A percentile compares a stretch with the other conserved stretches of the same genome.
Evolutionary conservation across 2,888 invertebrate species (phyloP).

Genomic region (Catocala nupta): DNA sequence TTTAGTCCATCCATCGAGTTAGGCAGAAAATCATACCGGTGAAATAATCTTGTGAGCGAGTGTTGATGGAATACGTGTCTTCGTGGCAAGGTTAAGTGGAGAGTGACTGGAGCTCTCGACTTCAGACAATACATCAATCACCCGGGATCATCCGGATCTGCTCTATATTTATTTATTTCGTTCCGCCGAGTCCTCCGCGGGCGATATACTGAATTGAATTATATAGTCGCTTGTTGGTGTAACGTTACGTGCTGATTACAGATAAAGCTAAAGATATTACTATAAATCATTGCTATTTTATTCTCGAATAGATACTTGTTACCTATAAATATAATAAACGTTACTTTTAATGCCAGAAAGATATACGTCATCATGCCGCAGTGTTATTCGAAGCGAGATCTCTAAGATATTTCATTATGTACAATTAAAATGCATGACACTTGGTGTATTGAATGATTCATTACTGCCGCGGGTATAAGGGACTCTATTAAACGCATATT

Average conservation of each 20-base stretch:
- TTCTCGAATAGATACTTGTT: too few species aligned
- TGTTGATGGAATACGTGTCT: constrained; percentile 30
- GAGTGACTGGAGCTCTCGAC: constrained; percentile 29
- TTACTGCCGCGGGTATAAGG: constrained; percentile 16
- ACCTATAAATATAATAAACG: too few species aligned
- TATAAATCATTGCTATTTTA: too few species aligned
- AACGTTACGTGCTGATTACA: constrained; percentile 13
- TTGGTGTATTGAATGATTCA: constrained; percentile 26
- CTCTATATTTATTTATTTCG: constrained; percentile 64
- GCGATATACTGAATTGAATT: constrained; percentile 23
- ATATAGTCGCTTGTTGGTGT: constrained; percentile 7
- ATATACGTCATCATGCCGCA: background rate
- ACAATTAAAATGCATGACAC: constrained; percentile 23
- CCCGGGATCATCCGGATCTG: constrained; percentile 58
- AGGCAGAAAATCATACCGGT: constrained; percentile 11
- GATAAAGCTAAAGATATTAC: background rate
- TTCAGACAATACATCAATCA: constrained; percentile 65
- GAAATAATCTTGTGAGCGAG: constrained; percentile 28
- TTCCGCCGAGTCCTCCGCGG: constrained; percentile 34
- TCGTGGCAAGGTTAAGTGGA: constrained; percentile 36
- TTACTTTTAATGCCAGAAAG: too few species aligned
- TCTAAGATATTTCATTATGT: constrained; percentile 17
- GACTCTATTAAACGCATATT: background rate
- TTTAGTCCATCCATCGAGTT: background rate
- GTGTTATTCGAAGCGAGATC: constrained; percentile 5